Evolutionary conservation across 2,888 invertebrate species (phyloP), one percentile per base, ranked within the genome.

Genomic region (Phorcus lineatus): DNA sequence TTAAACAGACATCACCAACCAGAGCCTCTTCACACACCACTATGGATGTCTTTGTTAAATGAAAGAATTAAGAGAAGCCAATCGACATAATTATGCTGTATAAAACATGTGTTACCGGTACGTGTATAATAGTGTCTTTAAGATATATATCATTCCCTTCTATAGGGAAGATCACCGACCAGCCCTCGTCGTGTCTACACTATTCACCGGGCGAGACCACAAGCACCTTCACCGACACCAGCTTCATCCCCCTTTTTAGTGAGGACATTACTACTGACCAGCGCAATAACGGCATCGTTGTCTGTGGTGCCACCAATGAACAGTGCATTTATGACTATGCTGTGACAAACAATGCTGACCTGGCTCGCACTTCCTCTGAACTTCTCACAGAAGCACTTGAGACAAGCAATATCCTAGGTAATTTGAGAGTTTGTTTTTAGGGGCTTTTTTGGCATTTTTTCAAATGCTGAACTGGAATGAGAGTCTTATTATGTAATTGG

Each of bases 121-220:
- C n/a, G n/a, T n/a, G n/a, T n/a, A n/a, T n/a, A n/a, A n/a, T n/a
- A n/a, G n/a, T n/a, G n/a, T n/a, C n/a, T n/a, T n/a, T n/a, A n/a
- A n/a, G n/a, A n/a, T n/a, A n/a, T n/a, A n/a, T 11, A 47, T 47
- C 1, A 47, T 75, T 53, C 6, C 22, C 17, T 47, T 7, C 79
- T 76, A 17, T 70, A 82, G 82, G 83, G 83, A 75, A 77, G 75
- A 77, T 81, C 77, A 47, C 52, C 13, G 55, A 75, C n/a, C 76
- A 77, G 13, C 57, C 36, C 0, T 22, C 66, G 9, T 78, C 81
- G 9, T 31, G 81, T 7, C 79, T 83, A 22, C 28, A 62, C 16
- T 83, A 83, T 17, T 24, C 19, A 17, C 75, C 54, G 0, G 54
- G 66, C n/a, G 80, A 77, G 53, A 57, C 77, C 31, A 78, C 53